phyloP scores from a whole-genome alignment of 2,113 vertebrate genomes.

The Melospiza melodia region DNA sequence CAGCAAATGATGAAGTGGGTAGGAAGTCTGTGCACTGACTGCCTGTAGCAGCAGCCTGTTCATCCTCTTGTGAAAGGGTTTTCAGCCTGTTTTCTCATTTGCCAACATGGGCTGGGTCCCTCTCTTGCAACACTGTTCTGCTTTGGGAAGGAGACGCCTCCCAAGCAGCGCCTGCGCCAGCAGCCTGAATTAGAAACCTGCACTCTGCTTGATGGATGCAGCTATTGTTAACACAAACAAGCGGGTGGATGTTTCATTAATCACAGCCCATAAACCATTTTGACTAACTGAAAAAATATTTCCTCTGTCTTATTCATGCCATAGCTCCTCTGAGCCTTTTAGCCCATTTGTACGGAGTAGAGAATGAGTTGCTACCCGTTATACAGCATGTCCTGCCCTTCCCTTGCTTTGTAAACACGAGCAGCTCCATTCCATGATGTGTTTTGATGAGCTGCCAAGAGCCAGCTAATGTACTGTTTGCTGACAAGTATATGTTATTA shows the following conservation, averaged over 20 bases:
- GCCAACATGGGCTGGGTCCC: accelerated
- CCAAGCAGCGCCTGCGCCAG: background rate
- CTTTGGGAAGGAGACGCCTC: background rate
- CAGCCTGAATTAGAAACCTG: background rate
- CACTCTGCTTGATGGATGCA: background rate
- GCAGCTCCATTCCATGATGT: constrained; percentile 72
- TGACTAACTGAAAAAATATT: constrained; percentile 56
- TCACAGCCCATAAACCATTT: constrained; percentile 45
- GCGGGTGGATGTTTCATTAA: constrained; percentile 41
- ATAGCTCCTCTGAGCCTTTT: constrained; percentile 3
- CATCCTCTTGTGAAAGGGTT: background rate
- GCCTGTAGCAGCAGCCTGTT: background rate
- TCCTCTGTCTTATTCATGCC: constrained; percentile 23
- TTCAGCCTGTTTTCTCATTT: background rate
- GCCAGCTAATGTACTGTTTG: constrained; percentile 79
- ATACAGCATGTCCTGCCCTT: constrained; percentile 63
- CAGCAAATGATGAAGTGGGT: background rate
- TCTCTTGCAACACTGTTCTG: background rate
- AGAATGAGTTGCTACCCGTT: constrained; percentile 60
- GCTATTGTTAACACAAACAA: background rate
- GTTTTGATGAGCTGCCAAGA: constrained; percentile 76
- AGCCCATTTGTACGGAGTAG: background rate
- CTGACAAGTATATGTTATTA: constrained; percentile 76
- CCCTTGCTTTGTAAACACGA: constrained; percentile 66
- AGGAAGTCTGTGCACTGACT: accelerated